Evolutionary conservation across 37 sponge, comb jelly and placozoan species (phyloP).

Genomic region (Beroe ovata): DNA sequence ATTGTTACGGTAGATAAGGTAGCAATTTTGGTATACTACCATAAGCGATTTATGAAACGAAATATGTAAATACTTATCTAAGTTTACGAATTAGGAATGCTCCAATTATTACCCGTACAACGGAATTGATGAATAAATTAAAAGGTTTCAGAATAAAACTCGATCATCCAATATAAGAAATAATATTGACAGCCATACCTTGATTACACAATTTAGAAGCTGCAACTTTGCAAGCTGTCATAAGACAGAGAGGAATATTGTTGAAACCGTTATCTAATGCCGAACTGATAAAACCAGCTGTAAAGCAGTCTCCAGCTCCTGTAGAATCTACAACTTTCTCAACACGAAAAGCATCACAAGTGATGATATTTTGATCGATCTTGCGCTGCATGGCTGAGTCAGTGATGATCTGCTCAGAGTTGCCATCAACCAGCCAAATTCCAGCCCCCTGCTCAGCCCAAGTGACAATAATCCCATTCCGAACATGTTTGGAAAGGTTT

Average conservation of each 20-base stretch:
- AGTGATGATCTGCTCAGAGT: not conserved
- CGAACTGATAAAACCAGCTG: conserved; percentile 15
- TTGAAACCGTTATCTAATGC: not conserved
- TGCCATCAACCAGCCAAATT: conserved; percentile 17
- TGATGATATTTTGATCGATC: not conserved
- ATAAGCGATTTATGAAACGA: no score
- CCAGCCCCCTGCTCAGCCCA: conserved; percentile 51
- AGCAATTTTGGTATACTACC: no score
- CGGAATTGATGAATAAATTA: not conserved
- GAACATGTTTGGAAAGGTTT: not conserved
- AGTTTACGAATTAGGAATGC: no score
- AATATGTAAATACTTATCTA: no score
- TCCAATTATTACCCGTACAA: no score
- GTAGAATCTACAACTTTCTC: conserved; percentile 27
- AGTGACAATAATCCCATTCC: conserved; percentile 14
- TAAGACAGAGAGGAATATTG: not conserved
- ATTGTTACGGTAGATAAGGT: no score
- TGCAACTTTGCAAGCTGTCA: not conserved
- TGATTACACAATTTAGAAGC: not conserved
- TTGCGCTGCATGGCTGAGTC: not conserved
- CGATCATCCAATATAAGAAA: not conserved
- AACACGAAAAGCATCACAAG: not conserved
- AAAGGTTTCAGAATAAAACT: not conserved
- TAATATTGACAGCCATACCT: conserved; percentile 8
- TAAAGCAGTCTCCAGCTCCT: conserved; percentile 58